phyloP scores from a whole-genome alignment of 2,888 invertebrate species.

The Dicycla oo region DNA sequence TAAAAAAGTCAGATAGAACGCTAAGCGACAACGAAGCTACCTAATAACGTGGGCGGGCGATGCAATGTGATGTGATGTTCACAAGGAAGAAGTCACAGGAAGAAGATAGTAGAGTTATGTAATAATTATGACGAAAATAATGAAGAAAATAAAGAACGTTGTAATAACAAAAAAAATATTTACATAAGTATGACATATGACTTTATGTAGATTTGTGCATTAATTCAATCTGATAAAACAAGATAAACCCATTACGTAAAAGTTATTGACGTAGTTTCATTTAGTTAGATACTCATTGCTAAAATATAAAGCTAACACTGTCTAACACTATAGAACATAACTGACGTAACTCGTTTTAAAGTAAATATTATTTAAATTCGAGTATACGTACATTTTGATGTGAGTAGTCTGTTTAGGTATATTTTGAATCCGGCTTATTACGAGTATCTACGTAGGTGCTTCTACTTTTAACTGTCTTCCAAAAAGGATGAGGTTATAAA shows the following conservation, averaged over 20 bases:
- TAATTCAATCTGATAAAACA: not conserved
- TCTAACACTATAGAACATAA: no score
- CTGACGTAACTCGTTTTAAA: not conserved
- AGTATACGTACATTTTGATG: not conserved
- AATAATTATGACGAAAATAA: not conserved
- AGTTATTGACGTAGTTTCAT: not conserved
- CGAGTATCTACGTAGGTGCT: not conserved
- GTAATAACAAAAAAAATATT: not conserved
- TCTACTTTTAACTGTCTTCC: no score
- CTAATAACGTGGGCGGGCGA: no score
- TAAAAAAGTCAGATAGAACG: no score
- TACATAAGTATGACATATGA: not conserved
- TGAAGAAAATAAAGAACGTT: not conserved
- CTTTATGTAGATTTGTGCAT: no score
- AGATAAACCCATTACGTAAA: not conserved
- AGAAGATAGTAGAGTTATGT: no score
- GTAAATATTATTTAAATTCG: not conserved
- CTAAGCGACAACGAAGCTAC: no score
- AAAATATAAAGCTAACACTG: slow-evolving; percentile 9
- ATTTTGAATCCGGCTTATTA: slow-evolving; percentile 11
- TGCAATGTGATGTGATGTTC: no score
- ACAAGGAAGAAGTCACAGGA: no score
- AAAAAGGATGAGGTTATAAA: no score
- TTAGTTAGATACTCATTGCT: not conserved
- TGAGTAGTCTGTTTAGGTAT: not conserved